Percentiles rank a stretch among this genome's conserved stretches.
phyloP scores from a whole-genome alignment of 2,888 invertebrate species.

The Tricholauxania praeusta region DNA sequence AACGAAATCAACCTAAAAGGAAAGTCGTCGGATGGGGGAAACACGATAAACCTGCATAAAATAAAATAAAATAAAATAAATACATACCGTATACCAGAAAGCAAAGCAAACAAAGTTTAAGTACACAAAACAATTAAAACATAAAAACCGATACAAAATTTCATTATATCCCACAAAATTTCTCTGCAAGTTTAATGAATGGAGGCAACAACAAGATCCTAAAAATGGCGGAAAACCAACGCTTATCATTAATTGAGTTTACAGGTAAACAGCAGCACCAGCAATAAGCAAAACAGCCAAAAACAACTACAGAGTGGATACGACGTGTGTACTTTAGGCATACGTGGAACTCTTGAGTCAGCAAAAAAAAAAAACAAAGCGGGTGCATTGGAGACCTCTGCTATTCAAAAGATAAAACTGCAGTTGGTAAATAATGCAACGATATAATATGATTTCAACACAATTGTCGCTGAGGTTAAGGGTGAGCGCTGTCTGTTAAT shows the following conservation, averaged over 20 bases:
- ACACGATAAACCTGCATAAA: conserved; percentile 23
- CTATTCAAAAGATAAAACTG: not conserved
- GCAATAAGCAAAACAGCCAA: not conserved
- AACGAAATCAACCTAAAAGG: conserved; percentile 25
- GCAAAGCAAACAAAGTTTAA: conserved; percentile 4
- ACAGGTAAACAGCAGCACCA: conserved; percentile 24
- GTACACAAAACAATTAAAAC: not conserved
- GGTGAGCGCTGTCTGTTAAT: conserved; percentile 31
- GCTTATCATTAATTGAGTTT: conserved; percentile 32
- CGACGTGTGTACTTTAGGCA: too few species aligned
- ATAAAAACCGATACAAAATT: not conserved
- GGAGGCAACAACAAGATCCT: not conserved
- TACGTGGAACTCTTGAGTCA: too few species aligned
- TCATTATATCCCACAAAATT: not conserved
- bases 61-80: conserved; percentile 4
- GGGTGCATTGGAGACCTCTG: conserved; percentile 2
- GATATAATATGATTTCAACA: not conserved
- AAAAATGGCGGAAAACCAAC: conserved; percentile 8
- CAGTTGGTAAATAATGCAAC: not conserved
- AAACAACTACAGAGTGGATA: not conserved
- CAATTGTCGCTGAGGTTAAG: conserved; percentile 27
- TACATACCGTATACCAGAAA: not conserved
- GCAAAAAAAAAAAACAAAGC: not conserved
- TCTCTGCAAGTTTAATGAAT: not conserved
- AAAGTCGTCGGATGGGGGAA: conserved; percentile 4